Evolutionary conservation across 2,113 vertebrate genomes (phyloP).

Genomic region (Triplophysa siluroides): DNA sequence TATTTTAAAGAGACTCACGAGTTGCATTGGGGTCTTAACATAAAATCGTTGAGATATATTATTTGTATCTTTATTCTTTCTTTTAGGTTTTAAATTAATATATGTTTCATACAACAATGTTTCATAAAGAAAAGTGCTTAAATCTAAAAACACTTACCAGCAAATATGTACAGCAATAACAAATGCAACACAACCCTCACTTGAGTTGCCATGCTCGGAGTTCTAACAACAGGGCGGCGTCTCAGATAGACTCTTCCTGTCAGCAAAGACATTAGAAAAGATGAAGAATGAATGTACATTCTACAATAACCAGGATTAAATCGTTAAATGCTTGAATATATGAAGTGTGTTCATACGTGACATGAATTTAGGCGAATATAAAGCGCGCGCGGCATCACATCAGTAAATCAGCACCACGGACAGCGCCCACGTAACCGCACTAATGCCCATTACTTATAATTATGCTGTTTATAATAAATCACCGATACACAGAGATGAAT

Average conservation of each 20-base stretch:
- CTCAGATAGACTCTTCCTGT: conserved; percentile 44
- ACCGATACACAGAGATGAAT: too few species aligned
- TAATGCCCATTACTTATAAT: neutral
- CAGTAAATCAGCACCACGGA: conserved; percentile 68
- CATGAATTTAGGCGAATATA: neutral
- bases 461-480: too few species aligned
- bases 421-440: conserved; percentile 58
- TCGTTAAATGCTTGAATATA: neutral
- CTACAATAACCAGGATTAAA: neutral
- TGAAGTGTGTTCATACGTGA: neutral
- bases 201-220: conserved; percentile 64
- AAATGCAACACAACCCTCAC: conserved; percentile 57
- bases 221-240: conserved; percentile 43
- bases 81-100: neutral
- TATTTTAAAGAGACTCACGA: too few species aligned
- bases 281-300: neutral
- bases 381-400: neutral
- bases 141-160: conserved; percentile 66
- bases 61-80: neutral
- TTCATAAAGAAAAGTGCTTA: too few species aligned
- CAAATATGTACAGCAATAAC: conserved; percentile 59
- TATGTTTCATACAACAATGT: neutral
- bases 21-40: too few species aligned
- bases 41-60: neutral
- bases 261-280: neutral